These are phyloP conservation scores for Australoheros scitulus DNA, from an alignment of 2,113 vertebrate genomes.

Conservation along the genomic window DNA sequence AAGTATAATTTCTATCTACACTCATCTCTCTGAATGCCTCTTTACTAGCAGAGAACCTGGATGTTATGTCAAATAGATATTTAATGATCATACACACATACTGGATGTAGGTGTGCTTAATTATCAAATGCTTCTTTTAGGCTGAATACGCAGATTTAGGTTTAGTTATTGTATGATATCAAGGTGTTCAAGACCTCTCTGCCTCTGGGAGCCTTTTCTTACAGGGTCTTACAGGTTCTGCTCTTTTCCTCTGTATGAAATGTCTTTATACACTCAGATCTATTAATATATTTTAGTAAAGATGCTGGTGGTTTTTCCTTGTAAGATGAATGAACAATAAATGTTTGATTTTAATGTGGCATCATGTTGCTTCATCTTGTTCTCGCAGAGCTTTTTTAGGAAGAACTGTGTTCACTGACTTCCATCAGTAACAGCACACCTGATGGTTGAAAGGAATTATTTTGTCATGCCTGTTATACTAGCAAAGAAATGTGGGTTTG, in stretches of 20 bases:
- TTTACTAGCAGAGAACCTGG: constrained; percentile 25
- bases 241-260: constrained; percentile 64
- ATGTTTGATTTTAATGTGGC: constrained; percentile 62
- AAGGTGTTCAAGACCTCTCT: constrained; percentile 42
- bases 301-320: constrained; percentile 66
- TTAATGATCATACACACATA: constrained; percentile 30
- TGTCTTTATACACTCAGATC: constrained; percentile 77
- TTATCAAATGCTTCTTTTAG: constrained; percentile 36
- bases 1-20: constrained; percentile 37
- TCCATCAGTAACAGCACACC: not conserved
- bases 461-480: not conserved
- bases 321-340: constrained; percentile 76
- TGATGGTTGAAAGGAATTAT: not conserved
- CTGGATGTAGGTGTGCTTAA: constrained; percentile 38
- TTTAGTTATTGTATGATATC: constrained; percentile 26
- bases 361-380: not conserved
- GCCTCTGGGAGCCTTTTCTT: constrained; percentile 60
- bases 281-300: constrained; percentile 82
- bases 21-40: constrained; percentile 50
- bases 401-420: not conserved
- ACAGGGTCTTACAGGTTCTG: constrained; percentile 69
- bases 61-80: constrained; percentile 26
- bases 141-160: constrained; percentile 47
- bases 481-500: not conserved
- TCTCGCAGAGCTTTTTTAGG: too few relatives aligned